These are phyloP conservation scores for Toxotes chatareus DNA, from an alignment of 2,113 vertebrate species.

Conservation along the genomic window DNA sequence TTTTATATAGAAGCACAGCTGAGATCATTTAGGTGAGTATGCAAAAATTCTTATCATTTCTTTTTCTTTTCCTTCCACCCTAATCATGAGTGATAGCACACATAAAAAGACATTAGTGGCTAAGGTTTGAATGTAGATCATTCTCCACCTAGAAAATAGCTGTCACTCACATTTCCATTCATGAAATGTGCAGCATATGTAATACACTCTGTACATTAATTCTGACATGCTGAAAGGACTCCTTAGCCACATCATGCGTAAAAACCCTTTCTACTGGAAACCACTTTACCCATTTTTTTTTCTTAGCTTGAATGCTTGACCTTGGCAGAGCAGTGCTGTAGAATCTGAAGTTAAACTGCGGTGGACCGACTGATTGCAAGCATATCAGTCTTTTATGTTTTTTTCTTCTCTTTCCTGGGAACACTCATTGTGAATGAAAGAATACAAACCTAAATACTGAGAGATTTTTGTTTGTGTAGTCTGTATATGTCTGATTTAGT, in stretches of 20 bases:
- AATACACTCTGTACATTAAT: background rate
- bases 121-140: conserved; percentile 5
- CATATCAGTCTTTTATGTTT: background rate
- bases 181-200: background rate
- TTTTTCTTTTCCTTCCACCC: background rate
- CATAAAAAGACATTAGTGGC: background rate
- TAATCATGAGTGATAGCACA: background rate
- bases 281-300: conserved; percentile 4
- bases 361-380: conserved; percentile 19
- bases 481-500: background rate
- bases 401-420: background rate
- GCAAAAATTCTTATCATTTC: background rate
- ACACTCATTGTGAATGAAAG: background rate
- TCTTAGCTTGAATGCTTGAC: conserved; percentile 3
- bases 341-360: background rate
- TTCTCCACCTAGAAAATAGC: background rate
- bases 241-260: background rate
- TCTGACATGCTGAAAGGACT: background rate
- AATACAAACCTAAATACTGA: background rate
- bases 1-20: background rate
- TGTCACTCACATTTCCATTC: background rate
- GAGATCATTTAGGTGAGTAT: background rate
- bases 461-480: background rate
- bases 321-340: conserved; percentile 29
- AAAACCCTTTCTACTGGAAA: background rate